phyloP scores from a whole-genome alignment of 1,140 invertebrate genomes.

The Trachelipus rathkii region DNA sequence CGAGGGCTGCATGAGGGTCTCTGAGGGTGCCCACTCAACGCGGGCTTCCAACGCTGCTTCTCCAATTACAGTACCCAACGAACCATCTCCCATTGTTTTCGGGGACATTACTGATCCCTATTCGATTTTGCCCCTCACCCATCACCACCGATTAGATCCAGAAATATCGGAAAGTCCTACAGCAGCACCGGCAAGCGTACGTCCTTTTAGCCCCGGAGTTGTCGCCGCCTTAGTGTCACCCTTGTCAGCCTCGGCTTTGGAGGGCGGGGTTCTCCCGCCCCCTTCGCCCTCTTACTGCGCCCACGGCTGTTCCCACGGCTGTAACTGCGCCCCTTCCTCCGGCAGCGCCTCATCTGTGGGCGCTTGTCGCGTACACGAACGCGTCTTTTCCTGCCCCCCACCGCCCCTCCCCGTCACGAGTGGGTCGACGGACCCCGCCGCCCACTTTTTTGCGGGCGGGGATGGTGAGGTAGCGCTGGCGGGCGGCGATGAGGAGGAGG shows the following conservation, averaged over 20 bases:
- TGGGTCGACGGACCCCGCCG: constrained; percentile 32
- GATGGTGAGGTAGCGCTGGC: constrained; percentile 36
- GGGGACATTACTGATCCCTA: constrained; percentile 11
- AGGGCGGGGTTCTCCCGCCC: constrained; percentile 47
- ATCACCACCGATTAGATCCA: constrained; percentile 4
- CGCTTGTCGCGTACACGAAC: constrained; percentile 40
- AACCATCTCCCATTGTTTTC: constrained; percentile 22
- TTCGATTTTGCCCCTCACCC: constrained; percentile 32
- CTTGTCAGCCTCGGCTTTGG: constrained; percentile 35
- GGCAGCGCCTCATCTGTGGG: constrained; percentile 32
- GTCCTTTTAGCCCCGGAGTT: constrained; percentile 21
- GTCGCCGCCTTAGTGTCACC: no score
- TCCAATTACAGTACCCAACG: constrained; percentile 31
- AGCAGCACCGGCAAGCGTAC: constrained; percentile 17
- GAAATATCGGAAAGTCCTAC: not conserved
- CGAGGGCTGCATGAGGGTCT: constrained; percentile 15
- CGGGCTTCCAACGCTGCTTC: constrained; percentile 32
- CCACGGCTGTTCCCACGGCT: constrained; percentile 32
- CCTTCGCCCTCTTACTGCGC: constrained; percentile 46
- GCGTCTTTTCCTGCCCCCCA: constrained; percentile 38
- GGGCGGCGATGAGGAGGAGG: constrained; percentile 37
- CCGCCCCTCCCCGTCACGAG: constrained; percentile 36
- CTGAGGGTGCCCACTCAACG: constrained; percentile 20
- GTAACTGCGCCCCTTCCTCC: constrained; percentile 34
- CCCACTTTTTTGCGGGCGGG: constrained; percentile 51